Percentiles rank a stretch among this genome's conserved stretches.
Conservation (phyloP, 2,888 invertebrate genomes). For the Trimorus sp. region DNA sequence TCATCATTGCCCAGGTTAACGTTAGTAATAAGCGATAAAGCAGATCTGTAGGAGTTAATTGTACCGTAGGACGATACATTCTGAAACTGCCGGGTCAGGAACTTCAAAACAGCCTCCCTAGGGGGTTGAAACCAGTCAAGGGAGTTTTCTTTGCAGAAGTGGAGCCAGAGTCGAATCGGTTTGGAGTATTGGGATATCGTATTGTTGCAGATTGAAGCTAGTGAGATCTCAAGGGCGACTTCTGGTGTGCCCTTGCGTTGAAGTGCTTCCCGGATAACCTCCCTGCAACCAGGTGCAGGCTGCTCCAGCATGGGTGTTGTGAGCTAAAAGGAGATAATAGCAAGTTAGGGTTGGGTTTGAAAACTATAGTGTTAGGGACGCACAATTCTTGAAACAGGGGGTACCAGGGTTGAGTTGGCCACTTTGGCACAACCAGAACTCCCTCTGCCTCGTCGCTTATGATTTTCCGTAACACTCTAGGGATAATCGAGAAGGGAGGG, state of each 20-base stretch:
- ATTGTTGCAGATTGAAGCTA: slow-evolving; percentile 25
- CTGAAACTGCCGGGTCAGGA: not conserved
- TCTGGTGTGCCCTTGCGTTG: slow-evolving; percentile 52
- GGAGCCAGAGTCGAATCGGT: slow-evolving; percentile 43
- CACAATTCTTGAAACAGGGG: slow-evolving; percentile 66
- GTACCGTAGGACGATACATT: slow-evolving; percentile 9
- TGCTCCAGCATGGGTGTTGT: slow-evolving; percentile 66
- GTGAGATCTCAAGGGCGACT: slow-evolving; percentile 9
- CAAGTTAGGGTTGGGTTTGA: slow-evolving; percentile 65
- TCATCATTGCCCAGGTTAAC: slow-evolving; percentile 17
- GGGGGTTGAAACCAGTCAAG: slow-evolving; percentile 17
- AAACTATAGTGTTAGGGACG: slow-evolving; percentile 49
- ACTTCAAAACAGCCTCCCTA: slow-evolving; percentile 10
- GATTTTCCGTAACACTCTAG: slow-evolving; percentile 13
- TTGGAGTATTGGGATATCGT: slow-evolving; percentile 67
- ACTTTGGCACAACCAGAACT: slow-evolving; percentile 64
- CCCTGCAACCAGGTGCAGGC: slow-evolving; percentile 72
- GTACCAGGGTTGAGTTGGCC: slow-evolving; percentile 73
- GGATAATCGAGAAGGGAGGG: slow-evolving; percentile 18
- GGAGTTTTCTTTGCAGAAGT: slow-evolving; percentile 19
- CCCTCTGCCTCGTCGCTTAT: slow-evolving; percentile 25
- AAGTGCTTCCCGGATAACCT: slow-evolving; percentile 68
- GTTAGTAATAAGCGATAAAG: slow-evolving; percentile 22
- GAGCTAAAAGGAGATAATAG: slow-evolving; percentile 68
- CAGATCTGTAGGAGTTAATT: slow-evolving; percentile 36